Base-by-base conservation (phyloP, 2,888 invertebrate species). In the Coronaproctus castanopsis region DNA sequence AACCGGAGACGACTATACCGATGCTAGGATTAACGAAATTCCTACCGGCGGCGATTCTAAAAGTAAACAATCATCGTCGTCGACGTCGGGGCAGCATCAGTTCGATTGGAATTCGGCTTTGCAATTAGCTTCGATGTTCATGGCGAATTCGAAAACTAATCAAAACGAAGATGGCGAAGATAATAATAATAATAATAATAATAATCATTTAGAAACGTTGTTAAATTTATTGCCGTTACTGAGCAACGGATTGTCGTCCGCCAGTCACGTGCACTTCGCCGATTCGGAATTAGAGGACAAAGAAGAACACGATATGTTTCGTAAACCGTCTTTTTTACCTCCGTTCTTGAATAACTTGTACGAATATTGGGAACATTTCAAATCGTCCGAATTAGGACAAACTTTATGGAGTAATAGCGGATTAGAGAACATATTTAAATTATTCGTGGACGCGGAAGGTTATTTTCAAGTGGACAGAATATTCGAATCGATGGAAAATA, bases 401-500 rank as follows among this genome's bases (percentile, higher is more conserved):
- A 78, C 80, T 0, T 69, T 87, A 5, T 83, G 85, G 78, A 78
- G 80, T 67, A 83, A 80, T 64, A 79, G 86, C 1, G 87, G 87
- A 0, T 73, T 85, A 19, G 80, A 81, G 64, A 78, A 78, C 54
- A 78, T 82, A 3, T 75, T 85, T 63, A 82, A 81, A 68, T 73
- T 75, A 21, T 87, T 88, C 63, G 62, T 64, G 22, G 67, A 66
- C 57, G 62, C 61, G 50, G 62, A 64, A 24, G 67, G 67, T 1
- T 64, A 65, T 51, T 65, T 68, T 58, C 61, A 82, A 68, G 84
- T 85, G 65, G 81, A 81, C 53, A 76, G 79, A 63, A 80, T 88
- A 67, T 78, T 86, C 65, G 83, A 82, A 66, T 81, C 83, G 65
- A 79, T 89, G 65, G 86, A 88, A 69, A 87, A 87, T 69, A 85